These are phyloP conservation scores for Myrmophylax atrothorax DNA, from an alignment of 2,113 vertebrate species.

Conservation along the genomic window DNA sequence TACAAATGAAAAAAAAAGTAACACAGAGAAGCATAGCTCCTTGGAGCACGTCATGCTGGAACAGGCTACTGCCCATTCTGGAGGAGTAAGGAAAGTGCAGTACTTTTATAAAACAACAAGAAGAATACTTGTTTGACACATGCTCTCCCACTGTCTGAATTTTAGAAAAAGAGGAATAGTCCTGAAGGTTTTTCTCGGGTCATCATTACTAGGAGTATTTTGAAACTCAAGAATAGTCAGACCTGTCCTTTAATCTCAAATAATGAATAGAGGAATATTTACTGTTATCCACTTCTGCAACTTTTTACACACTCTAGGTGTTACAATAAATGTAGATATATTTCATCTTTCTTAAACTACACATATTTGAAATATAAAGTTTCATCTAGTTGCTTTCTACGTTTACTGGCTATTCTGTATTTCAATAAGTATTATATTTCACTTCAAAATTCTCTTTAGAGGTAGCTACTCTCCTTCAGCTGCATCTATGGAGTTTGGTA, in stretches of 20 bases:
- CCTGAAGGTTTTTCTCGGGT: background rate
- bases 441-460: background rate
- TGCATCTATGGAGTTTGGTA: background rate
- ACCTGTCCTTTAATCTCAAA: background rate
- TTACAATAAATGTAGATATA: background rate
- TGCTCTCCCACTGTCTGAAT: background rate
- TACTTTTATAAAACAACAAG: background rate
- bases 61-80: background rate
- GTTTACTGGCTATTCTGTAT: background rate
- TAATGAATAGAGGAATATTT: background rate
- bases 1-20: background rate
- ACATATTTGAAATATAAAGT: background rate
- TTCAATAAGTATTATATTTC: background rate
- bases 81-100: background rate
- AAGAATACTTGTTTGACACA: background rate
- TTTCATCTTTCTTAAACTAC: background rate
- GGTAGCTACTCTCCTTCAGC: background rate
- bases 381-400: background rate
- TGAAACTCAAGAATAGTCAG: background rate
- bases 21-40: background rate
- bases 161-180: background rate
- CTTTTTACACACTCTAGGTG: background rate
- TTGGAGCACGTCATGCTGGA: background rate
- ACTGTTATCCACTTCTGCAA: background rate
- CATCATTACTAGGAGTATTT: accelerated